These are phyloP conservation scores for Eutrigla gurnardus DNA, from an alignment of 2,797 vertebrate species.

Conservation along the genomic window DNA sequence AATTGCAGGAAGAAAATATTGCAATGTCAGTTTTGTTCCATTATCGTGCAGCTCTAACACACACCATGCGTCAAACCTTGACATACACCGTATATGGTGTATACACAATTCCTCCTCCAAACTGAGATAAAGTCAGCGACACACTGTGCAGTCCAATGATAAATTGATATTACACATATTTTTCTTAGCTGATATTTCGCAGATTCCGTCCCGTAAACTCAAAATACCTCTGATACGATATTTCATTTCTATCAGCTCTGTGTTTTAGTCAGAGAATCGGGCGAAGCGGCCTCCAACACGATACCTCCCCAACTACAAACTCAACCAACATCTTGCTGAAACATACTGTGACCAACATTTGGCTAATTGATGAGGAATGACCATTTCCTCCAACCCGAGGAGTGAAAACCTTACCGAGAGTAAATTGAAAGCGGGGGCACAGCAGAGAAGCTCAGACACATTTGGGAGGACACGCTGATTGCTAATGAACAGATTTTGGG, in stretches of 20 bases:
- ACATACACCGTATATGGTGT: constrained; percentile 31
- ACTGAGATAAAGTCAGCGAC: constrained; percentile 39
- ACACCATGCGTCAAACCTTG: neutral
- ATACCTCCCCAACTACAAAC: constrained; percentile 35
- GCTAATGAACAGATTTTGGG: constrained; percentile 46
- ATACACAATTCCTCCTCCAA: constrained; percentile 28
- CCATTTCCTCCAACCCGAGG: constrained; percentile 46
- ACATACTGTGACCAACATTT: constrained; percentile 28
- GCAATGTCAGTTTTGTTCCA: no score
- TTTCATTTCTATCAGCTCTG: constrained; percentile 8
- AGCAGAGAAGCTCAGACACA: neutral
- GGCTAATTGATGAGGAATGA: constrained; percentile 62
- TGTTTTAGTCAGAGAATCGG: neutral
- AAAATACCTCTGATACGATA: constrained; percentile 2
- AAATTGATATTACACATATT: constrained; percentile 28
- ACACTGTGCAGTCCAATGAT: constrained; percentile 3
- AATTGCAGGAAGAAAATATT: no score
- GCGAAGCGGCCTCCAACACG: neutral
- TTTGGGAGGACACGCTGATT: constrained; percentile 20
- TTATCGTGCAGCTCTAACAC: neutral
- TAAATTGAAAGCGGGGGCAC: constrained; percentile 58
- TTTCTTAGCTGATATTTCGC: constrained; percentile 27
- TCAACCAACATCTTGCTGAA: constrained; percentile 39
- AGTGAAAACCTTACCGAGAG: constrained; percentile 50
- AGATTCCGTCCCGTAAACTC: constrained; percentile 17